Percentiles rank a stretch among this genome's conserved stretches.
Evolutionary conservation across 2,113 vertebrate genomes (phyloP).

Genomic region (Stigmatopora argus): DNA sequence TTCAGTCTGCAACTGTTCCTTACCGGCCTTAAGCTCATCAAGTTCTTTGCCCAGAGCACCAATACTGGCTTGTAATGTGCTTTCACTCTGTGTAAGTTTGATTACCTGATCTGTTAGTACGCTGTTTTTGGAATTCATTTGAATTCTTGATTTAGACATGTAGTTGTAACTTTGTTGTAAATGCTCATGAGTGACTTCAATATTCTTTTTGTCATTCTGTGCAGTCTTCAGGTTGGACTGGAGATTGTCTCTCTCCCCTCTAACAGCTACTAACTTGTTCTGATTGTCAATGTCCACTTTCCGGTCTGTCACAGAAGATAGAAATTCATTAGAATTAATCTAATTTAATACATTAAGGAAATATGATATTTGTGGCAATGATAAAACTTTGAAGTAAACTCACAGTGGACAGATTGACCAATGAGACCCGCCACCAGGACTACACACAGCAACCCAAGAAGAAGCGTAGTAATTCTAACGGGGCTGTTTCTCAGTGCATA

Average conservation of each 20-base stretch:
- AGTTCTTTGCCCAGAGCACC: slow-evolving; percentile 11
- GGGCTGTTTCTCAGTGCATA: slow-evolving; percentile 38
- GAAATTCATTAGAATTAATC: background rate
- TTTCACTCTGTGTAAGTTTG: slow-evolving; percentile 6
- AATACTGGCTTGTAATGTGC: slow-evolving; percentile 20
- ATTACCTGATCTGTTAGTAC: background rate
- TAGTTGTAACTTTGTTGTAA: fast-evolving
- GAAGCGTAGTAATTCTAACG: slow-evolving; percentile 32
- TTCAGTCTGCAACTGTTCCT: slow-evolving; percentile 2
- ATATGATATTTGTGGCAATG: background rate
- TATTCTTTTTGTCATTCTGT: slow-evolving; percentile 5
- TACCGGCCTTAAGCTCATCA: slow-evolving; percentile 12
- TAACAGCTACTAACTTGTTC: slow-evolving; percentile 10
- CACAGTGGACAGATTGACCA: slow-evolving; percentile 48
- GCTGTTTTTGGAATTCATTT: slow-evolving; percentile 6
- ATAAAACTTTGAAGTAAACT: slow-evolving; percentile 30
- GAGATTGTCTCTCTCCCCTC: slow-evolving; percentile 20
- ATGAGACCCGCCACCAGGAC: slow-evolving; percentile 45
- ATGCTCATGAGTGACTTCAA: fast-evolving
- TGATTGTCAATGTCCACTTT: slow-evolving; percentile 12
- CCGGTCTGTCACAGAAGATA: slow-evolving; percentile 26
- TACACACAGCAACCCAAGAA: slow-evolving; percentile 43
- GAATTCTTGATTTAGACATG: fast-evolving
- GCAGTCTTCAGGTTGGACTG: slow-evolving; percentile 4
- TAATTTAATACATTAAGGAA: background rate